Conservation (phyloP, 2,888 invertebrate genomes). For the Microplitis manilae region DNA sequence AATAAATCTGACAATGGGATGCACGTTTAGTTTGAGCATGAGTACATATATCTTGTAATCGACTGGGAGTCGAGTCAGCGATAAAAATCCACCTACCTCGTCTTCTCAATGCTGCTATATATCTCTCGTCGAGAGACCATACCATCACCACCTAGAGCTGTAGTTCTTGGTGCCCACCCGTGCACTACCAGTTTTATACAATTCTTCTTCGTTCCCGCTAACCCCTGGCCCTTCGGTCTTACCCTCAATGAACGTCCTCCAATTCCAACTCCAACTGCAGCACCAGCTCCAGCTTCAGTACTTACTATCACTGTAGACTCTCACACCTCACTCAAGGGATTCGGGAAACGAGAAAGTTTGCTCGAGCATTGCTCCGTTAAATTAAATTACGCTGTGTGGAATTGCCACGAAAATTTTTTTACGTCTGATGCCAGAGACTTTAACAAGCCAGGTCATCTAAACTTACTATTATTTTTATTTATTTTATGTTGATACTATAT, state of each 20-base stretch:
- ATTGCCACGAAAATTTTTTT: constrained; percentile 52
- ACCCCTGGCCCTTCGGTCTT: not conserved
- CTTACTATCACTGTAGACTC: constrained; percentile 30
- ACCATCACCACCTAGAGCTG: constrained; percentile 21
- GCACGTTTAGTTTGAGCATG: not conserved
- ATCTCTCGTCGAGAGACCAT: constrained; percentile 23
- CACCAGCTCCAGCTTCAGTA: not conserved
- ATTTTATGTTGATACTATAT: not conserved
- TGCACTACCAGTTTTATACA: constrained; percentile 23
- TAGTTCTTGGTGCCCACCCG: constrained; percentile 28
- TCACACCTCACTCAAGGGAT: constrained; percentile 46
- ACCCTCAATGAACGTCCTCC: constrained; percentile 2
- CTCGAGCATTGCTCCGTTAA: constrained; percentile 54
- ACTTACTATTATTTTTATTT: not conserved
- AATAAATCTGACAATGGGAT: constrained; percentile 16
- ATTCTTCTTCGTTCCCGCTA: constrained; percentile 6
- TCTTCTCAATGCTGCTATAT: constrained; percentile 4
- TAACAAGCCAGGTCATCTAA: constrained; percentile 38
- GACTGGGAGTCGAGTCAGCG: constrained; percentile 42
- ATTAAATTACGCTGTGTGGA: constrained; percentile 56
- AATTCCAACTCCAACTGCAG: not conserved
- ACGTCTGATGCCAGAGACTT: constrained; percentile 45
- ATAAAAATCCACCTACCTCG: constrained; percentile 48
- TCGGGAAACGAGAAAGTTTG: constrained; percentile 56
- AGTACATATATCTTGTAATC: constrained; percentile 27